Conservation (phyloP, 2,797 vertebrate species). For the Percopsis omiscomaycus region DNA sequence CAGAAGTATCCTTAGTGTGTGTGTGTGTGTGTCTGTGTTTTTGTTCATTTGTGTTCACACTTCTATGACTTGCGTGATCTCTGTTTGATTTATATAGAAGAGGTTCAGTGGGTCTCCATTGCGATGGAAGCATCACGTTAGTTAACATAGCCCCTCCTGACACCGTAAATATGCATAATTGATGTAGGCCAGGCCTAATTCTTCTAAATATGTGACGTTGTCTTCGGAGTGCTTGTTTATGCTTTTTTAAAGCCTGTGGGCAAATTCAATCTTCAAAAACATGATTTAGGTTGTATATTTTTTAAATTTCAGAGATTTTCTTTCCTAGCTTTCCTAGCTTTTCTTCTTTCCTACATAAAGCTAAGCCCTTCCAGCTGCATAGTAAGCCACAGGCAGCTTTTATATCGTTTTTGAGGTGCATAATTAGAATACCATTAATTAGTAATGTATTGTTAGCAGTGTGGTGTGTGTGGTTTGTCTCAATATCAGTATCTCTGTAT, state of each 20-base stretch:
- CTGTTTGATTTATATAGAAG: slow-evolving; percentile 2
- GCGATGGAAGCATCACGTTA: slow-evolving; percentile 4
- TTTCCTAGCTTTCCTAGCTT: background rate
- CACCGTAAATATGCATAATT: slow-evolving; percentile 5
- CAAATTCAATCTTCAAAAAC: background rate
- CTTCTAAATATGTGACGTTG: background rate
- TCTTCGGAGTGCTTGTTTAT: slow-evolving; percentile 1
- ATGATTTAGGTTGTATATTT: slow-evolving; percentile 4
- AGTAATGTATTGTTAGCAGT: background rate
- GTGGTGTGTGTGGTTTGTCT: background rate
- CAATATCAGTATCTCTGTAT: background rate
- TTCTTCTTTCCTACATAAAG: slow-evolving; percentile 10
- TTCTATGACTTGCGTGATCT: slow-evolving; percentile 3
- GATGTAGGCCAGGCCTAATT: slow-evolving; percentile 4
- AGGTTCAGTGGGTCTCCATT: background rate
- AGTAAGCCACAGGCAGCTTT: background rate
- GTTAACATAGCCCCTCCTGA: background rate
- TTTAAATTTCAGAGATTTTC: slow-evolving; percentile 1
- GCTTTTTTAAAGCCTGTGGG: background rate
- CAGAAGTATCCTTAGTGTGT: slow-evolving; percentile 27
- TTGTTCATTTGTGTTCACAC: background rate
- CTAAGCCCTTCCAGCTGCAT: background rate
- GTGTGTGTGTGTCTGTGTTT: background rate
- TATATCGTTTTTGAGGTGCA: background rate
- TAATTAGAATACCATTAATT: slow-evolving; percentile 6